Evolutionary conservation across 2,888 invertebrate genomes (phyloP).

Genomic region (Drosophila maculinotata): DNA sequence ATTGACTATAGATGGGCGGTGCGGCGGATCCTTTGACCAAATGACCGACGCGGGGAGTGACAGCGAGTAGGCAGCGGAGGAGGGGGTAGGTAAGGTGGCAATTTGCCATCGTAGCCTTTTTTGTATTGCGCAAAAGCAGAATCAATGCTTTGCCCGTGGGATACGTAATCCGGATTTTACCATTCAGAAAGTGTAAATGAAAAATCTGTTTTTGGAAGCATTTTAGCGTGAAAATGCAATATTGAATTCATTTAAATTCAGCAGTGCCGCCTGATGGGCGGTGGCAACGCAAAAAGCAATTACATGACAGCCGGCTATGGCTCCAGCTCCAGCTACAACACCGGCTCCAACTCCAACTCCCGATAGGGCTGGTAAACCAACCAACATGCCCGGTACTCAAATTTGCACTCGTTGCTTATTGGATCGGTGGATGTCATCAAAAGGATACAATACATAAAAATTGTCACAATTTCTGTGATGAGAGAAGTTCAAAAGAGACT

Average conservation of each 20-base stretch:
- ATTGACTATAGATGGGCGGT: constrained; percentile 19
- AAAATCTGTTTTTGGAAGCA: constrained; percentile 84
- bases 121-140: constrained; percentile 68
- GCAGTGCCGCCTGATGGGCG: constrained; percentile 41
- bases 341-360: too few species aligned
- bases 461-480: constrained; percentile 45
- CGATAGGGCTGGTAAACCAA: neutral
- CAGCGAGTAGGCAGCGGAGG: constrained; percentile 9
- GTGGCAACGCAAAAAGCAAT: constrained; percentile 72
- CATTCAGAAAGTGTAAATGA: constrained; percentile 83
- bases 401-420: constrained; percentile 38
- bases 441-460: constrained; percentile 57
- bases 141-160: constrained; percentile 81
- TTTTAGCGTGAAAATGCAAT: constrained; percentile 84
- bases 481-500: constrained; percentile 10
- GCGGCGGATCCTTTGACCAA: constrained; percentile 62
- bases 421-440: constrained; percentile 35
- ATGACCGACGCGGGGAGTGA: constrained; percentile 20
- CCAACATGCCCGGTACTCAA: neutral
- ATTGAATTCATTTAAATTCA: constrained; percentile 83
- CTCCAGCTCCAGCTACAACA: too few species aligned
- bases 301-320: constrained; percentile 70
- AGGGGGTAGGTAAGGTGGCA: constrained; percentile 7
- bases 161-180: constrained; percentile 83
- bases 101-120: constrained; percentile 35